Evolutionary conservation across 2,888 invertebrate species (phyloP).

Genomic region (Hirtodrosophila trivittata): DNA sequence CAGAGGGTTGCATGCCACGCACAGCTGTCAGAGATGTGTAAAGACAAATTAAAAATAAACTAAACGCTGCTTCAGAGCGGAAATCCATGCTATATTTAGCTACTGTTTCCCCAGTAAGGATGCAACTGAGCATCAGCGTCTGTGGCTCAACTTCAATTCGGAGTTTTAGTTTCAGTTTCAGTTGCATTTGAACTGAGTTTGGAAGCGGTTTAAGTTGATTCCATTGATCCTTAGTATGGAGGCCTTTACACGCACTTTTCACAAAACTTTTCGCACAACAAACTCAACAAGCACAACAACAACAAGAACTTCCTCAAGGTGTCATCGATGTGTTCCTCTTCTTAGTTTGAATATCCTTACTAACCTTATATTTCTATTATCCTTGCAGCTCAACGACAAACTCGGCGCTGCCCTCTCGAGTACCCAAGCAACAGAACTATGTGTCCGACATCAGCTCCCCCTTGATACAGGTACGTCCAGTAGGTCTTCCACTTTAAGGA

Average conservation of each 20-base stretch:
- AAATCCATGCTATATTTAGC: conserved; percentile 40
- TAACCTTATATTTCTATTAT: conserved; percentile 10
- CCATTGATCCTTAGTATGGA: conserved; percentile 43
- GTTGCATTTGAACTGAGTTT: conserved; percentile 44
- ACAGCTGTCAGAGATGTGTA: background rate
- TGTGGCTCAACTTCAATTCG: conserved; percentile 21
- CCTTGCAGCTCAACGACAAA: conserved; percentile 83
- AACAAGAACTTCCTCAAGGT: conserved; percentile 48
- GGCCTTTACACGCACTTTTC: conserved; percentile 62
- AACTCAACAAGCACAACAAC: conserved; percentile 45
- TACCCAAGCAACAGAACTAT: conserved; percentile 85
- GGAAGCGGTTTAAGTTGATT: conserved; percentile 11
- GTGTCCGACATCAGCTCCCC: conserved; percentile 96
- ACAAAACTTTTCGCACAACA: conserved; percentile 61
- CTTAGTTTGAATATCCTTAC: background rate
- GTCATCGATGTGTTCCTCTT: background rate
- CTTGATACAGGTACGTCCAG: conserved; percentile 86
- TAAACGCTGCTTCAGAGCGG: conserved; percentile 33
- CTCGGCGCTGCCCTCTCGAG: conserved; percentile 84
- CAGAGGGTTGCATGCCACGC: background rate
- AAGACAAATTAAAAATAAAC: conserved; percentile 37
- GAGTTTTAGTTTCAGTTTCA: conserved; percentile 9
- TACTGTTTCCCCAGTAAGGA: background rate
- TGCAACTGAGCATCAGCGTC: conserved; percentile 2
- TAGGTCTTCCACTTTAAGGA: background rate